Evolutionary conservation across 1,140 invertebrate genomes (phyloP), one percentile per base, ranked within the genome.

Genomic region (Neodiprion virginianus): DNA sequence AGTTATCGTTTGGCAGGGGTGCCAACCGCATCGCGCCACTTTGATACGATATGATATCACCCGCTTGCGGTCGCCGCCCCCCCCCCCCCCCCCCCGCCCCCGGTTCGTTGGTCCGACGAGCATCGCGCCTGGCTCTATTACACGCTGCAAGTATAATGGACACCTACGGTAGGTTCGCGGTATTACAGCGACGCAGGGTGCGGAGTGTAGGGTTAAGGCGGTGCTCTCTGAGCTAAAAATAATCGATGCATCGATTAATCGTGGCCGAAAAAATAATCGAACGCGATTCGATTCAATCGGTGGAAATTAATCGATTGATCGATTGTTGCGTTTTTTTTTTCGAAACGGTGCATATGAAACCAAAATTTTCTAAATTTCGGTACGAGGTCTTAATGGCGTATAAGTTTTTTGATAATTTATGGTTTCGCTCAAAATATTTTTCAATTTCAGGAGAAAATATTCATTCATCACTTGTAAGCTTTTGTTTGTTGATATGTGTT

Each of bases 21-120:
- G 74, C 74, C 74, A 75, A 75, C 74, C 74, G 71, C 74, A 75
- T 75, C 74, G 74, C 72, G 71, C 74, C 74, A 75, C 74, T 75
- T 75, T 72, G 74, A 72, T 75, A 72, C 67, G 74, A 75, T 74
- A 40, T 50, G 53, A 49, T 61, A 48, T 67, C 53, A 72, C 74
- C 74, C 23, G 69, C 66, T 68, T 40, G 66, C 74, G 68, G 61
- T 61, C 69, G 68, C 71, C 67, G 53, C 65, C 67, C 67, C 67
- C 68, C 47, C 47, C 12, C n/a, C 12, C 48, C 21, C 28, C 71
- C 67, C n/a, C 12, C 49, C 21, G 14, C 71, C 67, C 21, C 21
- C 8, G 49, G 49, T 69, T 28, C 23, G 67, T 8, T 61, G 21
- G 12, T 40, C 68, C 68, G 53, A 61, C 53, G 11, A 14, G 53